These are phyloP conservation scores for Omphaloscelis lunosa DNA, from an alignment of 2,888 invertebrate genomes.

Conservation along the genomic window DNA sequence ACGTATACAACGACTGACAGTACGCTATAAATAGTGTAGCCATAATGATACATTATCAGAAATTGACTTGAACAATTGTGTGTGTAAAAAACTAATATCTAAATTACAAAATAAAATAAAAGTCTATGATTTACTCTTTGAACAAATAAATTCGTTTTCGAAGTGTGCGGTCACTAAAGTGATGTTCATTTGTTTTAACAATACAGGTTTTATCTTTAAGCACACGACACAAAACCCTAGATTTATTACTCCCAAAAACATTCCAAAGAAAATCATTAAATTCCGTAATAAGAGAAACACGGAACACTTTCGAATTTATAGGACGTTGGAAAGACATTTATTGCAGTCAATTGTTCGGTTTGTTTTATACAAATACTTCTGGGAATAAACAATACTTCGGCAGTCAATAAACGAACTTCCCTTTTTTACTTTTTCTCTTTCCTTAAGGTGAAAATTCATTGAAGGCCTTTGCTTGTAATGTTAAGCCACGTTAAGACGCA, in stretches of 20 bases:
- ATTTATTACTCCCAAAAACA: slow-evolving; percentile 39
- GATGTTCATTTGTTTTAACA: too few species aligned
- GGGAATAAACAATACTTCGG: slow-evolving; percentile 58
- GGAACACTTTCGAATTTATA: slow-evolving; percentile 27
- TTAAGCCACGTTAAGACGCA: not conserved
- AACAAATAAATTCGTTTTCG: not conserved
- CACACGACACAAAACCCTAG: not conserved
- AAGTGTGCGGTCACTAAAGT: not conserved
- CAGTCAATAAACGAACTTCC: slow-evolving; percentile 58
- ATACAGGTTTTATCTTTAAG: not conserved
- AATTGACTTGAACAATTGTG: too few species aligned
- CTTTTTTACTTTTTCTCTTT: slow-evolving; percentile 21
- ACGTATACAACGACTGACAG: too few species aligned
- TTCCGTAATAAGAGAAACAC: slow-evolving; percentile 27
- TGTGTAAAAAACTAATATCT: too few species aligned
- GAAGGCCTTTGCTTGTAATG: not conserved
- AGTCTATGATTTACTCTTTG: too few species aligned
- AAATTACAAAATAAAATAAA: not conserved
- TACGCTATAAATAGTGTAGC: too few species aligned
- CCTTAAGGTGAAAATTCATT: not conserved
- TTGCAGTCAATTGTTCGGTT: slow-evolving; percentile 48
- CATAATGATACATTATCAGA: too few species aligned
- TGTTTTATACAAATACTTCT: slow-evolving; percentile 56
- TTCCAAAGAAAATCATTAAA: slow-evolving; percentile 42
- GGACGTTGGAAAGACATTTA: slow-evolving; percentile 45